These are phyloP conservation scores for Phlogophora meticulosa DNA, from an alignment of 2,888 invertebrate species.

Conservation along the genomic window DNA sequence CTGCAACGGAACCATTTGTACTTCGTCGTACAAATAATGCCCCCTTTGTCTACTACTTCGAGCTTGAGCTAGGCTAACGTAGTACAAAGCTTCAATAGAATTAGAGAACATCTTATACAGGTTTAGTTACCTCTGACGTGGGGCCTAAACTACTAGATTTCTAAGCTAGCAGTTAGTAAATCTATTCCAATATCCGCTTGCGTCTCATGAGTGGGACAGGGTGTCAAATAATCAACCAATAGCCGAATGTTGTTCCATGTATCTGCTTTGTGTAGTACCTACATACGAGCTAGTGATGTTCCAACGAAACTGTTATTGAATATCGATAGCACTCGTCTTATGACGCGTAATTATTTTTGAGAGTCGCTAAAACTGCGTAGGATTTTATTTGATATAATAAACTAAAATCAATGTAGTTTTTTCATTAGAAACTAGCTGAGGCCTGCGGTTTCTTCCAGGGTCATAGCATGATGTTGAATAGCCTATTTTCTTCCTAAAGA, in stretches of 20 bases:
- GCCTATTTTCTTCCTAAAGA: no score
- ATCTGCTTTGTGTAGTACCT: conserved; percentile 50
- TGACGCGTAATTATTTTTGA: background rate
- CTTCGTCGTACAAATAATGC: no score
- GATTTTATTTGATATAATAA: background rate
- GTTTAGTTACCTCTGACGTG: no score
- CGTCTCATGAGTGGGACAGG: conserved; percentile 27
- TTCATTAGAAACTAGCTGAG: no score
- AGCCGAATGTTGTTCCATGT: conserved; percentile 44
- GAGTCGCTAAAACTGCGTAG: background rate
- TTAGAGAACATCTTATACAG: no score
- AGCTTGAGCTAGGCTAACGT: no score
- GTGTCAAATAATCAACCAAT: conserved; percentile 54
- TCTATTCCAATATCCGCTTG: conserved; percentile 23
- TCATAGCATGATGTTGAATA: no score
- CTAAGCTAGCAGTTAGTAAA: conserved; percentile 7
- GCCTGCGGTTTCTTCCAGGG: no score
- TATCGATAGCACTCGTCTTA: conserved; percentile 11
- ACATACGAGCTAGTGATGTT: conserved; percentile 34
- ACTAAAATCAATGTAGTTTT: no score
- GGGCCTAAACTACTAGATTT: background rate
- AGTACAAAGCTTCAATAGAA: no score
- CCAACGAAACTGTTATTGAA: background rate
- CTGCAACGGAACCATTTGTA: no score
- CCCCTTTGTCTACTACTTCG: no score